Evolutionary conservation across 2,888 invertebrate genomes (phyloP), one percentile per base, ranked within the genome.

Genomic region (Dioctria rufipes): DNA sequence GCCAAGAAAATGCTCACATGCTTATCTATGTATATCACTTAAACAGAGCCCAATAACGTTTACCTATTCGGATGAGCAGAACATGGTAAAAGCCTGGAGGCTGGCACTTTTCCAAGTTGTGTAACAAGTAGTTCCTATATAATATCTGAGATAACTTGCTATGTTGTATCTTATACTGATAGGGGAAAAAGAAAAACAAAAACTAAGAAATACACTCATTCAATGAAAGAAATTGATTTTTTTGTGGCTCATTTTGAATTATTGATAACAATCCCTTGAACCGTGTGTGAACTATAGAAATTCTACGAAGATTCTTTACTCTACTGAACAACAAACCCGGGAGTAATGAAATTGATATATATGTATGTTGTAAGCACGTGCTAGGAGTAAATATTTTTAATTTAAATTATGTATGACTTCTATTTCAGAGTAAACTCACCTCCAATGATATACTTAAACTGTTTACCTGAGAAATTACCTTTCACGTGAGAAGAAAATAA

Each of bases 141-240:
- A 8, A 37, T 6, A 5, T 37, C 39, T 2, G 8, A 11, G 63
- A 6, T 6, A 25, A 5, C 4, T 4, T n/a, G 4, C 54, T 4
- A 4, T 11, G 6, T n/a, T 54, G 54, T 54, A 54, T 54, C 5
- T n/a, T 54, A 54, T 54, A n/a, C 46, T 61, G 63, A 63, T 46
- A 25, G 0, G 25, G 25, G 2, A 2, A 25, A 25, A 25, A 25
- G 2, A 25, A 1, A 25, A 25, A 25, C 25, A 25, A 25, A 25
- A 25, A 25, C 25, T n/a, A 77, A 77, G 63, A 63, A 42, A 77
- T 77, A 63, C 25, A 63, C 25, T 25, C 25, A 25, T 77, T 77
- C 63, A 77, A 49, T 63, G 77, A 63, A 77, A 63, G 61, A 77
- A 77, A 77, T 77, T 77, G 77, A 63, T 46, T 77, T 77, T 63